Conservation (phyloP, 2,797 vertebrate genomes). For the Tragopan temminckii region DNA sequence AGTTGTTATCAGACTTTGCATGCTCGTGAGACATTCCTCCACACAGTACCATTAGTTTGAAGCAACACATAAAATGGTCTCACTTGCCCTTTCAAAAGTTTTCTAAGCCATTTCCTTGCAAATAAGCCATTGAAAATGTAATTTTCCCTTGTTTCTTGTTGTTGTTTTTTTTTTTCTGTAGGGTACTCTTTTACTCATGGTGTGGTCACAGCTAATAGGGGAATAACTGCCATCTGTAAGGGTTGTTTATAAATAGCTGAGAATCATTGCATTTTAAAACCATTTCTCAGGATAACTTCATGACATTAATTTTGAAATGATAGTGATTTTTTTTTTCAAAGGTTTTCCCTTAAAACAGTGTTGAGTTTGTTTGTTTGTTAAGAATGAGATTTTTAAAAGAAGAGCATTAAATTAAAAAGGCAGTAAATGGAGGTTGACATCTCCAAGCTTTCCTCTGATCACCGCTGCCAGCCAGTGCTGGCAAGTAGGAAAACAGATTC, state of each 20-base stretch:
- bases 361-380: background rate
- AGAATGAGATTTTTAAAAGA: background rate
- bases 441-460: background rate
- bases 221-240: background rate
- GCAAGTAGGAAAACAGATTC: background rate
- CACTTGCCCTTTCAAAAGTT: background rate
- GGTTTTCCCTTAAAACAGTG: rapidly evolving
- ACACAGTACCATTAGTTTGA: background rate
- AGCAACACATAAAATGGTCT: background rate
- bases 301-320: background rate
- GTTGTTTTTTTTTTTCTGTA: background rate
- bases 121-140: background rate
- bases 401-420: background rate
- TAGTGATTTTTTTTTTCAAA: background rate
- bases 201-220: background rate
- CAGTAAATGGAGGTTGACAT: background rate
- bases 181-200: background rate
- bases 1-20: background rate
- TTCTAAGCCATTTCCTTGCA: background rate
- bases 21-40: background rate
- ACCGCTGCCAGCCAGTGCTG: background rate
- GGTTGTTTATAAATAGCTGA: background rate
- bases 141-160: background rate
- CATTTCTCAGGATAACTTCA: background rate
- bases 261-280: background rate